Evolutionary conservation across 2,113 vertebrate genomes (phyloP).

Genomic region (Hymenochirus boettgeri): DNA sequence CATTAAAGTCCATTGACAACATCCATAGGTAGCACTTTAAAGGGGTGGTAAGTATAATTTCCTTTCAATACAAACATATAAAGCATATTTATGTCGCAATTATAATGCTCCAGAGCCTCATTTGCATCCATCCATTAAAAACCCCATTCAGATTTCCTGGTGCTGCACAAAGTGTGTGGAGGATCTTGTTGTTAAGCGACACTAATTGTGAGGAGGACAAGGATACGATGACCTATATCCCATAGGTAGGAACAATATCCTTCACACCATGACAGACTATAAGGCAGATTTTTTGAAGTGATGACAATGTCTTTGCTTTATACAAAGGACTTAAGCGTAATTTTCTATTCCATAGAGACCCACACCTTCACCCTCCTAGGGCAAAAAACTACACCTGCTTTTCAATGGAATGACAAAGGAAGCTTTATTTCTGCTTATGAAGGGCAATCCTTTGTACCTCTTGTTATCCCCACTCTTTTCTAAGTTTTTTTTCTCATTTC

Average conservation of each 20-base stretch:
- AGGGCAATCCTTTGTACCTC: constrained; percentile 55
- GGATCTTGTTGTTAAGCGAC: too few relatives aligned
- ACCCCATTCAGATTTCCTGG: too few relatives aligned
- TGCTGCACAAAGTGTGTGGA: too few relatives aligned
- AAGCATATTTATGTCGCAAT: too few relatives aligned
- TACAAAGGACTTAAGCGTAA: constrained; percentile 50
- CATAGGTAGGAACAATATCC: constrained; percentile 53
- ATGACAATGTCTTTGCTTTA: constrained; percentile 51
- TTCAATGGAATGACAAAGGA: constrained; percentile 59
- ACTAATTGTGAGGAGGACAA: too few relatives aligned
- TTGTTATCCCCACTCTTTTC: constrained; percentile 54
- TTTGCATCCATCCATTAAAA: too few relatives aligned
- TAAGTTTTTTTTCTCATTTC: constrained; percentile 35
- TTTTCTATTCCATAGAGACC: constrained; percentile 58
- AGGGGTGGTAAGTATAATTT: too few relatives aligned
- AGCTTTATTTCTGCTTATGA: constrained; percentile 56
- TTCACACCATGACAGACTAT: constrained; percentile 61
- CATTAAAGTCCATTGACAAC: too few relatives aligned
- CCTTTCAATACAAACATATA: too few relatives aligned
- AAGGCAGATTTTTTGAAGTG: constrained; percentile 56
- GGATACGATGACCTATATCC: constrained; percentile 57
- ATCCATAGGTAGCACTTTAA: too few relatives aligned
- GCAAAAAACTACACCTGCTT: constrained; percentile 58
- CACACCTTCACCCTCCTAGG: constrained; percentile 59
- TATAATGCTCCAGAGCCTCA: too few relatives aligned